A percentile compares a stretch with the other conserved stretches of the same genome.
These are phyloP conservation scores for Stegodyphus dumicola DNA, from an alignment of 1,140 invertebrate species.

Conservation along the genomic window DNA sequence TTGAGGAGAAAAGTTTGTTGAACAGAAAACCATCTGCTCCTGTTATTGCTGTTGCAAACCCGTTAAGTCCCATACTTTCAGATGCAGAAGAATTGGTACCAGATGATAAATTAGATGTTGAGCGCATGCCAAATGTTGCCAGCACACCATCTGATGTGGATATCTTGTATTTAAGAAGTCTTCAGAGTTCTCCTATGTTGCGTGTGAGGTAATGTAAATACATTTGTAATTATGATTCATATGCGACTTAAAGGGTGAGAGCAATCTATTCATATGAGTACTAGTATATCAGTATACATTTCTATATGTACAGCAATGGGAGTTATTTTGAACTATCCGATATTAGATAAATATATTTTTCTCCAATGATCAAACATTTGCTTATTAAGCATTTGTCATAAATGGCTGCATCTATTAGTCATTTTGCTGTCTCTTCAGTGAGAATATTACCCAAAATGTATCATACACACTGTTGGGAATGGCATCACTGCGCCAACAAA, in stretches of 20 bases:
- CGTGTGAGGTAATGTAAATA: constrained; percentile 28
- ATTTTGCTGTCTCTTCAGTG: no score
- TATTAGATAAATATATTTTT: no score
- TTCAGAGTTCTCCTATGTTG: constrained; percentile 39
- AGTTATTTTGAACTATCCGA: no score
- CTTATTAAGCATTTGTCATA: no score
- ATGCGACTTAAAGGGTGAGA: background rate
- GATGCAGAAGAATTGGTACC: constrained; percentile 42
- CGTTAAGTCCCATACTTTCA: constrained; percentile 57
- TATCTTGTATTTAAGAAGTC: constrained; percentile 41
- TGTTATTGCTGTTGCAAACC: constrained; percentile 21
- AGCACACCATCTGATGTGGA: constrained; percentile 52
- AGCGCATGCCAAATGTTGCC: constrained; percentile 22
- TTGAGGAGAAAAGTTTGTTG: constrained; percentile 40
- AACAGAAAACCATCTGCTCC: background rate
- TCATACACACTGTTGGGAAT: no score
- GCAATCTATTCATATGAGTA: no score
- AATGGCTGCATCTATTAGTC: no score
- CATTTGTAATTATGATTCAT: background rate
- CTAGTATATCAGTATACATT: no score
- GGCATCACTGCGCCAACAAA: no score
- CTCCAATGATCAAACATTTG: no score
- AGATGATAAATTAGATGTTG: constrained; percentile 22
- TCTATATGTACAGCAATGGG: no score
- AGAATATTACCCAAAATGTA: no score